These are phyloP conservation scores for Drosophila gunungcola DNA, from an alignment of 1,140 invertebrate genomes.

Conservation along the genomic window DNA sequence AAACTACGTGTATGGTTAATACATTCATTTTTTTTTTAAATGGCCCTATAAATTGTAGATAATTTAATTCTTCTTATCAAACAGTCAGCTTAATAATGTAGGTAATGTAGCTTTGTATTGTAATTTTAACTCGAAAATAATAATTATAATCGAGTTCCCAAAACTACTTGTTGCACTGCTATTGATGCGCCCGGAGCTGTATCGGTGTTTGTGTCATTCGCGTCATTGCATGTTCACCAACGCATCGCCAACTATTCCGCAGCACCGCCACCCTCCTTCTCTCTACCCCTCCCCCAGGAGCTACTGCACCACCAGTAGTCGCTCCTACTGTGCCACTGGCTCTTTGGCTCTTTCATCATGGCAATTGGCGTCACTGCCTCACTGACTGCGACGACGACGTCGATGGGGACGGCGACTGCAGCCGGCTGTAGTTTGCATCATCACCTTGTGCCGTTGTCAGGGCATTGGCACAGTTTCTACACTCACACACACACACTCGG, in stretches of 20 bases:
- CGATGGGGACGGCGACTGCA: slow-evolving; percentile 34
- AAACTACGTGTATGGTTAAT: too few species aligned
- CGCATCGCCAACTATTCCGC: slow-evolving; percentile 38
- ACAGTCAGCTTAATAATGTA: too few species aligned
- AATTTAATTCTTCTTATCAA: too few species aligned
- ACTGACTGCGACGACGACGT: slow-evolving; percentile 43
- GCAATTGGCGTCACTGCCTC: slow-evolving; percentile 75
- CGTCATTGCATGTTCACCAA: slow-evolving; percentile 65
- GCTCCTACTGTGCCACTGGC: slow-evolving; percentile 51
- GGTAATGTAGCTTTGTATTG: too few species aligned
- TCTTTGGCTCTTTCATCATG: slow-evolving; percentile 56
- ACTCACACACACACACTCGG: slow-evolving; percentile 38
- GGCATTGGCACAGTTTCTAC: slow-evolving; percentile 82
- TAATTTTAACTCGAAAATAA: too few species aligned
- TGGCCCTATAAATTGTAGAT: too few species aligned
- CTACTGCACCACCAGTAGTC: neutral
- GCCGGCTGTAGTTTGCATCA: slow-evolving; percentile 77
- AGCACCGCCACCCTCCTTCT: neutral
- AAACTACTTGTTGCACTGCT: neutral
- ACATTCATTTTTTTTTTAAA: too few species aligned
- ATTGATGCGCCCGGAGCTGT: slow-evolving; percentile 15
- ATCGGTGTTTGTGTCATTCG: slow-evolving; percentile 52
- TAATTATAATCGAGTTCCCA: too few species aligned
- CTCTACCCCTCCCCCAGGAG: neutral
- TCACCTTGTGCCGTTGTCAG: slow-evolving; percentile 84